These are phyloP conservation scores for Podargus strigoides DNA, from an alignment of 2,797 vertebrate genomes.

Conservation along the genomic window DNA sequence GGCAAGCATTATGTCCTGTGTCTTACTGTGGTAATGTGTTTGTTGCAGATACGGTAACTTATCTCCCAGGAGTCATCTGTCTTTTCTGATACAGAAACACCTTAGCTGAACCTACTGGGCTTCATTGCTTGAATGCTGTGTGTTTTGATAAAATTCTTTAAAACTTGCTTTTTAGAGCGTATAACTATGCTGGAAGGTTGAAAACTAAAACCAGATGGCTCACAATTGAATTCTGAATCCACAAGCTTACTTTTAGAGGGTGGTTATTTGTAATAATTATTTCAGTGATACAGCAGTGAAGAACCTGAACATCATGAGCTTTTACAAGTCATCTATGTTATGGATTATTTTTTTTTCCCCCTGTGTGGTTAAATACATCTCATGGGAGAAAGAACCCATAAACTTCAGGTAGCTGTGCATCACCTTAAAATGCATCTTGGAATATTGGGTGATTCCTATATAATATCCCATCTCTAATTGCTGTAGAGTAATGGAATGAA, in stretches of 20 bases:
- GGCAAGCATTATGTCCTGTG: constrained; percentile 65
- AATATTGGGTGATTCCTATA: neutral
- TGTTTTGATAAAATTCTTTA: neutral
- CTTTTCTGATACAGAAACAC: constrained; percentile 56
- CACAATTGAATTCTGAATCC: neutral
- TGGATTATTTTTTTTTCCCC: neutral
- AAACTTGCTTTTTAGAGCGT: neutral
- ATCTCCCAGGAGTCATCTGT: constrained; percentile 61
- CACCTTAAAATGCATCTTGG: neutral
- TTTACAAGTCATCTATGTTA: neutral
- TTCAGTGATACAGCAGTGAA: neutral
- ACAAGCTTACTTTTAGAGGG: neutral
- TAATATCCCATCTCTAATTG: neutral
- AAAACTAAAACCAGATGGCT: neutral
- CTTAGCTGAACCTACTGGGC: neutral
- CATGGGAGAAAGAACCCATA: neutral
- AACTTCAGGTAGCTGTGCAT: neutral
- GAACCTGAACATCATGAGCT: neutral
- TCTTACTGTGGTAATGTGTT: constrained; percentile 41
- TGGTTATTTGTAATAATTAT: constrained; percentile 2
- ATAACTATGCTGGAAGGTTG: neutral
- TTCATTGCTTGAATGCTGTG: neutral
- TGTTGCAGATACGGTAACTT: constrained; percentile 59
- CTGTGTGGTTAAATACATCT: neutral
- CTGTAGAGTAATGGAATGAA: neutral